These are phyloP conservation scores for Galeruca laticollis DNA, from an alignment of 2,888 invertebrate genomes.

Conservation along the genomic window DNA sequence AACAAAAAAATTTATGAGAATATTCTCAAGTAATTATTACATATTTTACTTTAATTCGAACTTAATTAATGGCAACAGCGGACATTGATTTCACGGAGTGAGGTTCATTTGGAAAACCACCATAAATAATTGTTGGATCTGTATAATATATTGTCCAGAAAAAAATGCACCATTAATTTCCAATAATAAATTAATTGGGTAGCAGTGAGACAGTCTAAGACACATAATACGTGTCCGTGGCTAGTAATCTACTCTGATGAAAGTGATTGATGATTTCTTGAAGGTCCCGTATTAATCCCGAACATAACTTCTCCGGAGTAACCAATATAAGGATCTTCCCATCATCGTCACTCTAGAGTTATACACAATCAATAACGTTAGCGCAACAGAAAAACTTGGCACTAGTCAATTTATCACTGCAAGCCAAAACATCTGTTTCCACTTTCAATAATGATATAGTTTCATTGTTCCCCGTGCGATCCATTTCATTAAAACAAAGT, in stretches of 20 bases:
- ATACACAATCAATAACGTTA: slow-evolving; percentile 30
- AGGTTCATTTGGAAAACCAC: too few species aligned
- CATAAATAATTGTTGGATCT: too few species aligned
- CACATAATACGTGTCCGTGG: slow-evolving; percentile 3
- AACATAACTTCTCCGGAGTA: slow-evolving; percentile 11
- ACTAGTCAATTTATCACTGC: slow-evolving; percentile 41
- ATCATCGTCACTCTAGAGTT: slow-evolving; percentile 32
- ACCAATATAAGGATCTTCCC: slow-evolving; percentile 32
- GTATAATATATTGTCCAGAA: background rate
- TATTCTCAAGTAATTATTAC: too few species aligned
- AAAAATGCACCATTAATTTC: background rate
- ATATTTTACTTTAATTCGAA: too few species aligned
- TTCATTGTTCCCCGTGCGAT: slow-evolving; percentile 31
- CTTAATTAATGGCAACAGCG: too few species aligned
- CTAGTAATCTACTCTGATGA: slow-evolving; percentile 8
- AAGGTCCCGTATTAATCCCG: slow-evolving; percentile 5
- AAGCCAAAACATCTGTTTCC: slow-evolving; percentile 35
- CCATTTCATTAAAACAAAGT: slow-evolving; percentile 38
- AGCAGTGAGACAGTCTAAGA: background rate
- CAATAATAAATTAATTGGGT: background rate
- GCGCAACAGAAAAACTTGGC: slow-evolving; percentile 30
- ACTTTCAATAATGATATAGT: slow-evolving; percentile 38
- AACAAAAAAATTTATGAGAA: too few species aligned
- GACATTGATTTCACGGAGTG: too few species aligned
- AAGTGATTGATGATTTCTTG: slow-evolving; percentile 17